phyloP scores from a whole-genome alignment of 2,888 invertebrate species.

The Diaphora mendica region DNA sequence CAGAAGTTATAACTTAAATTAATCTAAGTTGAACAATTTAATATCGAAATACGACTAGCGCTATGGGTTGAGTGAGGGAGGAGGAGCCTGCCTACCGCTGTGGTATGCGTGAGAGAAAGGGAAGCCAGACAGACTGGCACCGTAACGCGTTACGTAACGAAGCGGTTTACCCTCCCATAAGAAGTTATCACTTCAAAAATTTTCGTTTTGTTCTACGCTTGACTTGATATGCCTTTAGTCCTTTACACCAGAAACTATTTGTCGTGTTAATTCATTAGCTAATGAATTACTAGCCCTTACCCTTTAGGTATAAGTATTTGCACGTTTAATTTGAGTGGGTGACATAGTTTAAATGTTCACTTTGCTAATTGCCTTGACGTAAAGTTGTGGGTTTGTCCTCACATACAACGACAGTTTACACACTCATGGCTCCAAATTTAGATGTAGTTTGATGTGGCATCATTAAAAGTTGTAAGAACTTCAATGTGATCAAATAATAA shows the following conservation, averaged over 20 bases:
- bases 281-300: background rate
- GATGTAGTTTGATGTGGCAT: background rate
- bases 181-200: background rate
- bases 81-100: too few species aligned
- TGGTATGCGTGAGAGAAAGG: too few species aligned
- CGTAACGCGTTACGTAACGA: too few species aligned
- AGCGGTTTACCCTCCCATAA: too few species aligned
- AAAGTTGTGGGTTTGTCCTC: background rate
- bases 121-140: too few species aligned
- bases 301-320: background rate
- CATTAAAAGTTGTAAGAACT: background rate
- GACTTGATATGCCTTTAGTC: background rate
- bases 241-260: background rate
- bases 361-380: background rate
- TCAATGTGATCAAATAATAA: too few species aligned
- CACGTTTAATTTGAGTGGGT: background rate
- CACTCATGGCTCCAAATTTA: background rate
- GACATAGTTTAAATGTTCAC: background rate
- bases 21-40: too few species aligned
- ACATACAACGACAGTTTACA: background rate
- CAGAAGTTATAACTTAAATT: too few species aligned
- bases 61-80: too few species aligned
- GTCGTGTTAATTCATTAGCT: background rate
- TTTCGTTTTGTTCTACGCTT: background rate
- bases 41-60: too few species aligned